Evolutionary conservation across 2,888 invertebrate genomes (phyloP).

Genomic region (Agrochola lychnidis): DNA sequence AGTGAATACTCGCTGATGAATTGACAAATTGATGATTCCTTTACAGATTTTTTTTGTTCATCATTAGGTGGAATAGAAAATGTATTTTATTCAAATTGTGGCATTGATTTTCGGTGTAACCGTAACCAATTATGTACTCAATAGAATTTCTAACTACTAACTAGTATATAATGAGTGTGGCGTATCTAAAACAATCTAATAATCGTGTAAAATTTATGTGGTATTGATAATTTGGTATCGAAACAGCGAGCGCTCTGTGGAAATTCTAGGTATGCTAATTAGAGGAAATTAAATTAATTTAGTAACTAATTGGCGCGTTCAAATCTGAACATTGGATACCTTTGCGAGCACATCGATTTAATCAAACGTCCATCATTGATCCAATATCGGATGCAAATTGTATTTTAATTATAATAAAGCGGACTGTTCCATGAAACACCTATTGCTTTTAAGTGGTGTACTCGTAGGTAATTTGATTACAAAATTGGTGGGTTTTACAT

Average conservation of each 20-base stretch:
- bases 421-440: constrained; percentile 50
- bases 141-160: constrained; percentile 23
- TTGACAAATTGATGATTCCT: constrained; percentile 75
- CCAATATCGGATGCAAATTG: constrained; percentile 70
- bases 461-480: constrained; percentile 47
- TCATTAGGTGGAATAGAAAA: constrained; percentile 60
- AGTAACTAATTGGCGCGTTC: constrained; percentile 75
- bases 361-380: constrained; percentile 72
- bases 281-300: constrained; percentile 77
- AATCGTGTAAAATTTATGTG: constrained; percentile 33
- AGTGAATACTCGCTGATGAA: constrained; percentile 76
- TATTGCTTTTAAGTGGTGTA: constrained; percentile 26
- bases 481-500: constrained; percentile 31
- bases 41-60: constrained; percentile 55
- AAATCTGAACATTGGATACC: constrained; percentile 71
- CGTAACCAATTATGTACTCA: constrained; percentile 29
- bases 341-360: constrained; percentile 69
- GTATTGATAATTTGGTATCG: constrained; percentile 46
- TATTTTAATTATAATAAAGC: constrained; percentile 67
- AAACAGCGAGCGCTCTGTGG: constrained; percentile 31
- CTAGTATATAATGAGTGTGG: constrained; percentile 17
- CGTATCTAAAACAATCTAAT: constrained; percentile 42
- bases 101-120: constrained; percentile 38
- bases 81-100: constrained; percentile 51
- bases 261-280: constrained; percentile 72